Evolutionary conservation across 2,113 vertebrate genomes (phyloP), one percentile per base, ranked within the genome.

Genomic region (Chlamydotis undulata): DNA sequence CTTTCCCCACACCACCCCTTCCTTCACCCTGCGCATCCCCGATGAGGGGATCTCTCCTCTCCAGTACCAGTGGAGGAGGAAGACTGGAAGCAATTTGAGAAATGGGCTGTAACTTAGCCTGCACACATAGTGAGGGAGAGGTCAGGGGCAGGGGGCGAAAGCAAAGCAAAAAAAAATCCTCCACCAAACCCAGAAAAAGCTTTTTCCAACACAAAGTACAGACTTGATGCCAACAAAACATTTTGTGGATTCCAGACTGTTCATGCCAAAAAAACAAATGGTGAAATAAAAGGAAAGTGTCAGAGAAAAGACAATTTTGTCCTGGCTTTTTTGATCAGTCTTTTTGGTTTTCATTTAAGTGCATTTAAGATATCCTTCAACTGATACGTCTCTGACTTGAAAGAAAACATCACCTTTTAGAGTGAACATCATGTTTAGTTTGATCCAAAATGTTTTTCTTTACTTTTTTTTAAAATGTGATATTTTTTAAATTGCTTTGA

Each of bases 1-100:
- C 33, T 47, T 29, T 37, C 50, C 26, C 15, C 0, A 2, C 13
- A 37, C 26, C 0, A 1, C 12, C 10, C 24, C 12, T 14, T 6
- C 5, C 57, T 60, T 29, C 45, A 53, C 53, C 31, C 12, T 2
- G 2, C 3, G 0, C 45, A 28, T 12, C 22, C 35, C 12, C 41
- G 39, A 35, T 2, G 5, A 41, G 28, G n/a, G 14, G 7, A 41
- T 29, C 10, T 69, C 37, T 70, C 45, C 53, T 43, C 14, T n/a
- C 19, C 29, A 33, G n/a, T 22, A 31, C 29, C 29, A 55, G 52
- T 29, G 10, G 45, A 76, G 64, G 5, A 77, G 47, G 52, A 65
- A 71, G 64, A 61, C 31, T 61, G 63, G 71, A 83, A 55, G 26
- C 14, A n/a, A 16, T 52, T 1, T 45, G 47, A 23, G 41, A 89